Evolutionary conservation across 2,113 vertebrate genomes (phyloP).

Genomic region (Tor tambroides): DNA sequence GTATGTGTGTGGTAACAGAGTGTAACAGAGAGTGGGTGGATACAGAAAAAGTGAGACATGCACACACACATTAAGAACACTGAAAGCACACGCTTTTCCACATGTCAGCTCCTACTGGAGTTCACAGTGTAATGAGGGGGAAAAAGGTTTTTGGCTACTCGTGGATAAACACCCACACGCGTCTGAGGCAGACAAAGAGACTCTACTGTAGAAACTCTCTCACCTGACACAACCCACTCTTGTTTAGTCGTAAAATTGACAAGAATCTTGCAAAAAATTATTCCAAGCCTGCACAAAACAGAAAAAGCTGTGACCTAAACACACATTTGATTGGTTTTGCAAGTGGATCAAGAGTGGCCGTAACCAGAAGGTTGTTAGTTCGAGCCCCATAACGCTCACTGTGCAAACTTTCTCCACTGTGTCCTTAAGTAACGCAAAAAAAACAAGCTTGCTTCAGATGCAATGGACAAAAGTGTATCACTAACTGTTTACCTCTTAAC

Average conservation of each 20-base stretch:
- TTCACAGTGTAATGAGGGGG: slow-evolving; percentile 74
- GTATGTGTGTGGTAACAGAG: slow-evolving; percentile 3
- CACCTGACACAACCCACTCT: not conserved
- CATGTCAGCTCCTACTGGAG: slow-evolving; percentile 67
- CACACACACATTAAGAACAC: slow-evolving; percentile 27
- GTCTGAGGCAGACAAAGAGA: slow-evolving; percentile 5
- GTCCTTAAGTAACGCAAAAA: not conserved
- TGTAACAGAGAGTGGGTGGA: slow-evolving; percentile 21
- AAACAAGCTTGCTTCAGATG: not conserved
- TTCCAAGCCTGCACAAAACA: not conserved
- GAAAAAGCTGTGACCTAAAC: not conserved
- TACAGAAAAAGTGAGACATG: slow-evolving; percentile 28
- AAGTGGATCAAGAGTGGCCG: not conserved
- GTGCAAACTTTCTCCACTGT: not conserved
- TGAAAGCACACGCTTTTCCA: slow-evolving; percentile 67
- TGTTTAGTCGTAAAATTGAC: not conserved
- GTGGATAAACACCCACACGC: slow-evolving; percentile 63
- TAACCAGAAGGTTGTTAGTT: not conserved
- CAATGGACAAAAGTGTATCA: not conserved
- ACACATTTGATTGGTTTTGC: not conserved
- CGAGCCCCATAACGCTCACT: not conserved
- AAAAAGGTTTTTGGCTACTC: slow-evolving; percentile 70
- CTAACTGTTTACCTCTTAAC: not conserved
- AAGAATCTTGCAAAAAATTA: not conserved
- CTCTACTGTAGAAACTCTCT: not conserved